Evolutionary conservation across 2,888 invertebrate genomes (phyloP), one percentile per base, ranked within the genome.

Genomic region (Ernsta delagoae): DNA sequence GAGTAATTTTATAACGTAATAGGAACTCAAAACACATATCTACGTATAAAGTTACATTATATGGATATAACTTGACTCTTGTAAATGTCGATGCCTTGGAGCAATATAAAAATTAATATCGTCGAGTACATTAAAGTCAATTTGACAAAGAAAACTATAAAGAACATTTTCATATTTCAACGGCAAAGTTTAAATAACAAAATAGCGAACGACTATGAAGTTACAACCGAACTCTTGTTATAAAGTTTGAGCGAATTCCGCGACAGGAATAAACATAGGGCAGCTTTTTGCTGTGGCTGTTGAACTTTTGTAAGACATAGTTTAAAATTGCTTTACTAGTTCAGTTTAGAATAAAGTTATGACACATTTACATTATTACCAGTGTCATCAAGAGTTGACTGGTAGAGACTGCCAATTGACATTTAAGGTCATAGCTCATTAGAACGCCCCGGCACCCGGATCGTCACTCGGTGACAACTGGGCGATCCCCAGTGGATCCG

Each of bases 221-320:
- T 65, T 56, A 64, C 43, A 45, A 57, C 64, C 9, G 64, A 64
- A 56, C 64, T 57, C 57, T 65, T 65, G 65, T 65, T 65, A 65
- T 65, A 65, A 65, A 65, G 48, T 57, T 57, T 59, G 65, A 57
- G 45, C 64, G 12, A 43, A 65, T 57, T 57, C 57, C 65, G 65
- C 34, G 56, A 65, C 57, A 65, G 45, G 57, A 65, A 59, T 65
- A 65, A 65, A 65, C 57, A 64, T 34, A 64, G 43, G 43, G 64
- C 43, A 56, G 43, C 64, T 34, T 64, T 64, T 56, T 56, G 56
- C 64, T 64, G 4, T 54, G 45, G 56, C 11, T 43, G 56, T 43
- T 56, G 7, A 63, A 63, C 41, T 63, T 56, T 24, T 63, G 41
- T 54, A 54, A 63, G 41, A 41, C 24, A 63, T 54, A 31, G 63